Percentiles rank a stretch among this genome's conserved stretches.
Conservation (phyloP, 2,888 invertebrate genomes). For the Drosophila koepferae region DNA sequence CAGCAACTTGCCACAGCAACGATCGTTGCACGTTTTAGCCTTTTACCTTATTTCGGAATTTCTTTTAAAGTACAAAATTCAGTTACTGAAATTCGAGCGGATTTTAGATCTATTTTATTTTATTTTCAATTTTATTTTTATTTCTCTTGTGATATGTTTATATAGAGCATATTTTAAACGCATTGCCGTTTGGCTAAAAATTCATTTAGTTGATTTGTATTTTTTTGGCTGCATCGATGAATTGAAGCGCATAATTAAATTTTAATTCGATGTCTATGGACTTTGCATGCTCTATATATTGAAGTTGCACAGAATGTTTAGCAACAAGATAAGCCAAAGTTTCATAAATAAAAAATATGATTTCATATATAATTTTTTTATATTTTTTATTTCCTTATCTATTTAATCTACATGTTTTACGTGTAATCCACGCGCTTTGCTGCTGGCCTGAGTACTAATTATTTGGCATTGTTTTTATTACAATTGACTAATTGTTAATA, state of each 20-base stretch:
- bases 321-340: neutral
- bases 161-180: conserved; percentile 1
- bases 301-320: neutral
- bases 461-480: conserved; percentile 65
- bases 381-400: neutral
- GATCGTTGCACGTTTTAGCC: conserved; percentile 9
- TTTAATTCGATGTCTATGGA: conserved; percentile 5
- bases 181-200: neutral
- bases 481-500: conserved; percentile 73
- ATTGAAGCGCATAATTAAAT: conserved; percentile 19
- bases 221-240: neutral
- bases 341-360: neutral
- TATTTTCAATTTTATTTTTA: too few species aligned
- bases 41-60: neutral
- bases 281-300: neutral
- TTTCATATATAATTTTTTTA: neutral
- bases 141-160: too few species aligned
- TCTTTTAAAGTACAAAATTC: neutral
- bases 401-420: neutral
- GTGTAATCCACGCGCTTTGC: neutral
- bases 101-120: too few species aligned
- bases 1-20: neutral
- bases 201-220: neutral
- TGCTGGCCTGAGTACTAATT: conserved; percentile 52
- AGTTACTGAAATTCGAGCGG: neutral